Base-by-base conservation (phyloP, 64 coral and sea anemone species). In the Astreopora myriophthalma region DNA sequence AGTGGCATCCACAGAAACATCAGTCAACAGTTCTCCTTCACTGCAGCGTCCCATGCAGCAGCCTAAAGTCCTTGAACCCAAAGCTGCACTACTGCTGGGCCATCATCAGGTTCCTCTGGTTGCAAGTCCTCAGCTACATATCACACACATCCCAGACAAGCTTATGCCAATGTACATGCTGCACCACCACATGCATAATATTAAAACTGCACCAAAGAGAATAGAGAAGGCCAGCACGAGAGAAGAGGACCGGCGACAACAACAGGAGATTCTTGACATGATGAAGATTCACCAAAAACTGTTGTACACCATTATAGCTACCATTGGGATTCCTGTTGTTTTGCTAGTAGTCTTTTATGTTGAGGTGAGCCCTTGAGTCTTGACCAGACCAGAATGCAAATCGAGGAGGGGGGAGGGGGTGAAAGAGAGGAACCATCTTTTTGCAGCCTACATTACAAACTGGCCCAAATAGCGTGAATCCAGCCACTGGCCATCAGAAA, bases 261-360 rank as follows among this genome's bases (percentile, higher is more conserved):
- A 96, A 40, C 91, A 96, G 62, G 95, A 98, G 71, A 95, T 98
- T 71, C 90, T 98, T 74, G 96, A 98, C 31, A 98, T 98, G 96
- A 73, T 98, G 81, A 95, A 96, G 70, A 99, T 99, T 52, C 97
- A 99, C n/a, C 94, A 99, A 26, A 61, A 87, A 37, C 69, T 99
- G 44, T 71, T 99, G 44, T 99, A 99, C 72, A 99, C 97, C 0
- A 90, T 99, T 34, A 93, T 99, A 74, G 97, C 97, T 28, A 99
- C 97, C 14, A 96, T 99, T 96, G 97, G 97, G 10, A 96, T 99
- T 35, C 96, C 96, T 93, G 93, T 98, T 80, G 93, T 98, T n/a
- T 31, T 98, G 30, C 13, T 98, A 3, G 85, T 98, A 77, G 73
- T 98, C 34, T 98, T 93, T 74, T 98, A 95, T 74, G 87, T 98